Conservation (phyloP, 1,140 invertebrate genomes). For the Drosophila sp. region DNA sequence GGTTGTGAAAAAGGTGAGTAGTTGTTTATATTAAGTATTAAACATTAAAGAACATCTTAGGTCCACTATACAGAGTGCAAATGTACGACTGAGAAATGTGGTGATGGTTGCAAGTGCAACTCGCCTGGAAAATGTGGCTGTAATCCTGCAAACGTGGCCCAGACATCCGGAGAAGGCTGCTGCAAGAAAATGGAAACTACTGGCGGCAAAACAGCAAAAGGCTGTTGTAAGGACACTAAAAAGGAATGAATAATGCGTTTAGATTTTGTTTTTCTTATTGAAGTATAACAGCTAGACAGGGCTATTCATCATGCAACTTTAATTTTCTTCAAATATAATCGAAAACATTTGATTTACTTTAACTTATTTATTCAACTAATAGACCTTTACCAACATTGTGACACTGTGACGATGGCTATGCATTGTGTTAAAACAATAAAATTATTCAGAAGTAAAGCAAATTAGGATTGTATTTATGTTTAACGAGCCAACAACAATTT, state of each 20-base stretch:
- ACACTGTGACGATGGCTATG: slow-evolving; percentile 66
- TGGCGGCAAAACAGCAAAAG: slow-evolving; percentile 21
- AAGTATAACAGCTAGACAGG: slow-evolving; percentile 45
- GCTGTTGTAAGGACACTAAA: slow-evolving; percentile 20
- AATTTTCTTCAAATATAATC: slow-evolving; percentile 59
- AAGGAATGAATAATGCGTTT: slow-evolving; percentile 35
- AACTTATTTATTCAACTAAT: slow-evolving; percentile 47
- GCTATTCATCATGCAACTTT: slow-evolving; percentile 44
- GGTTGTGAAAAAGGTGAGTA: slow-evolving; percentile 72
- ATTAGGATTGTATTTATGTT: slow-evolving; percentile 47
- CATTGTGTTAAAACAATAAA: slow-evolving; percentile 23
- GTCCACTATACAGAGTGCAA: slow-evolving; percentile 84
- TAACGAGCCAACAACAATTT: slow-evolving; percentile 70
- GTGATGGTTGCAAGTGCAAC: slow-evolving; percentile 85
- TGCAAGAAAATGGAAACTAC: slow-evolving; percentile 16
- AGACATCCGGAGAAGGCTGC: slow-evolving; percentile 20
- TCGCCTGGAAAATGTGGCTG: slow-evolving; percentile 84
- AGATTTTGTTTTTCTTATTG: slow-evolving; percentile 10
- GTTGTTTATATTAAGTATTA: neutral
- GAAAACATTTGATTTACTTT: slow-evolving; percentile 53
- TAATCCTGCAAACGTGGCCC: slow-evolving; percentile 18
- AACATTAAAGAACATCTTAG: slow-evolving; percentile 20
- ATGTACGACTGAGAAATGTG: slow-evolving; percentile 85
- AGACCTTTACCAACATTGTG: slow-evolving; percentile 64
- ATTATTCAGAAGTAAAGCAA: slow-evolving; percentile 49